Evolutionary conservation across 2,113 vertebrate species (phyloP), one percentile per base, ranked within the genome.

Genomic region (Chauna torquata): DNA sequence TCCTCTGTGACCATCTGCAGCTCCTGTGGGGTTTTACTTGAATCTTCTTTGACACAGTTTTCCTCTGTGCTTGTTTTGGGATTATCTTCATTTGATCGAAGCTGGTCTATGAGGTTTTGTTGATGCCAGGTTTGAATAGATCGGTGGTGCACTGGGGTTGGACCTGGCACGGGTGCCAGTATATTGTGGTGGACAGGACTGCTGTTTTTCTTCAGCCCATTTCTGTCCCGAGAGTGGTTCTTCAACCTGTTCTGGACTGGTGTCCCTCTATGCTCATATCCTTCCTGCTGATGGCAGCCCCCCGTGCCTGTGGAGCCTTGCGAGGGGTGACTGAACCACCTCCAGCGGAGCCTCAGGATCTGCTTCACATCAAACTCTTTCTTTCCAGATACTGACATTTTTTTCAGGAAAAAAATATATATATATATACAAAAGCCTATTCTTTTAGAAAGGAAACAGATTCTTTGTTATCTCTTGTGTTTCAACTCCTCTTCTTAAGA

Each of bases 311-410:
- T 93, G n/a, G 99, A 97, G 96, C 98, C 98, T 97, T 99, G 99
- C 61, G 99, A 99, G 92, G 99, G 99, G 98, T 99, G 99, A 95
- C 99, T 99, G 94, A 99, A 99, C 99, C 99, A 99, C 85, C 99
- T 98, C 99, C 99, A 99, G 95, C 99, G 99, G 50, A 99, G 99
- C 98, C 99, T 98, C 91, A 99, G 98, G 97, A 99, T 99, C 98
- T 99, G 99, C 97, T 99, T 99, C 97, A 99, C 99, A 77, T 99
- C 99, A 98, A 99, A 99, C 97, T 99, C 99, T 96, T 99, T 99
- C 98, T 99, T 99, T 68, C 99, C 99, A 81, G 99, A 99, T 30
- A 99, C 98, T 94, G 99, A 99, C 99, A 99, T 99, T 92, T 97
- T 90, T 98, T 97, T 95, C 91, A 69, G 82, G 98, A 88, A 91